Percentiles rank a stretch among this genome's conserved stretches.
Conservation (phyloP, 2,113 vertebrate genomes). For the Cnemophilus loriae region DNA sequence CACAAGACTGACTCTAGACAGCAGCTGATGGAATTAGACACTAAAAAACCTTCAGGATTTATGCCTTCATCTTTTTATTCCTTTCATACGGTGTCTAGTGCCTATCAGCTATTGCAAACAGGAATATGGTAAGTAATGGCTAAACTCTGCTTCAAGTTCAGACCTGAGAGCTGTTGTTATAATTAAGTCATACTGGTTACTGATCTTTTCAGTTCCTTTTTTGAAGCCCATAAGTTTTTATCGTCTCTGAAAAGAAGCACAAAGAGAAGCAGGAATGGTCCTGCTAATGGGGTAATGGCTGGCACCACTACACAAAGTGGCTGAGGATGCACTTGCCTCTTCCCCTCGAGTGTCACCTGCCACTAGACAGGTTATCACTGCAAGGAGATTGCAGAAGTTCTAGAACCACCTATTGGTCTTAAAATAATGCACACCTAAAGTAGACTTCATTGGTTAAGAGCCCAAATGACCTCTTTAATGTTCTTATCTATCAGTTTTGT, state of each 20-base stretch:
- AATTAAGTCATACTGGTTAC: not conserved
- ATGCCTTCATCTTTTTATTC: not conserved
- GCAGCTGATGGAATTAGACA: not conserved
- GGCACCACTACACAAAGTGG: not conserved
- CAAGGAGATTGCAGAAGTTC: not conserved
- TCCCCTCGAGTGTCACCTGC: not conserved
- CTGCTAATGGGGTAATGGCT: accelerated
- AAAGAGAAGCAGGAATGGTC: not conserved
- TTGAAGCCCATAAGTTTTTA: not conserved
- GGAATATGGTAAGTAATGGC: not conserved
- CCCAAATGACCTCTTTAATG: not conserved
- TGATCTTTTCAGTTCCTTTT: not conserved
- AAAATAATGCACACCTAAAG: not conserved
- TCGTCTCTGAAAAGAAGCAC: not conserved
- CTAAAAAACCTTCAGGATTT: not conserved
- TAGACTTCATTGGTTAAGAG: not conserved
- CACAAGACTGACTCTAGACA: not conserved
- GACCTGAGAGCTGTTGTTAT: not conserved
- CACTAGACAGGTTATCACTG: not conserved
- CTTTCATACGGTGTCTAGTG: not conserved
- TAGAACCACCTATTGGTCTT: not conserved
- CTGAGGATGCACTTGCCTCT: not conserved
- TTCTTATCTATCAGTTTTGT: not conserved
- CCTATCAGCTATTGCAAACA: not conserved
- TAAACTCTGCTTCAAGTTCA: not conserved